Base-by-base conservation (phyloP, 2,797 vertebrate genomes). In the Cossypha niveicapilla region DNA sequence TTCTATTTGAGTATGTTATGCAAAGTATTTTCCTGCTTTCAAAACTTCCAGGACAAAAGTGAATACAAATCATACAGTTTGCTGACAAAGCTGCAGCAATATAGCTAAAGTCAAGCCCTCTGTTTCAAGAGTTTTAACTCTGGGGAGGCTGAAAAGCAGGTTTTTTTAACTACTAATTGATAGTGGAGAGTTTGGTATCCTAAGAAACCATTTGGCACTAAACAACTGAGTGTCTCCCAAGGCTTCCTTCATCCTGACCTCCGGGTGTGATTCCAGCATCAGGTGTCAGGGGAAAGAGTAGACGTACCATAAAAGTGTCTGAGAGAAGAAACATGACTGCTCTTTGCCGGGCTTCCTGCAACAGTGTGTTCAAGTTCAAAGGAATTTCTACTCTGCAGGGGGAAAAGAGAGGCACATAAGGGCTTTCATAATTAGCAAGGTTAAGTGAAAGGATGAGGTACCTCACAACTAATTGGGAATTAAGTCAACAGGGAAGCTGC, bases 371-470 rank as follows among this genome's bases (percentile, higher is more conserved):
- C 67, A 73, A 78, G 44, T 63, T 86, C 77, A 86, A 81, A 88
- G 54, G 65, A 42, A 88, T 74, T 63, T 70, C n/a, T 11, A 9
- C 41, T 75, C 73, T 75, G n/a, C 6, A n/a, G 28, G 11, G 21
- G 11, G 10, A 2, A 0, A 30, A 60, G 61, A 34, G 12, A 83
- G 21, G 25, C 5, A 1, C 4, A 6, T 17, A 81, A 86, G 25
- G 73, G 12, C 18, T 42, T 86, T 66, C n/a, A 42, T 45, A 66
- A 84, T 84, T 58, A 81, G 28, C 48, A 62, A 63, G 32, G 73
- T 56, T 70, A 95, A 66, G 28, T 65, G 72, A 67, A 87, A 77
- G 13, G 25, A 41, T 91, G 66, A 84, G 34, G 50, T 68, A 72
- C 32, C 54, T 77, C 41, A 42, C 34, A 81, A 68, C 28, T 30